These are phyloP conservation scores for Mirounga angustirostris DNA, from an alignment of 2,113 vertebrate genomes.

Conservation along the genomic window DNA sequence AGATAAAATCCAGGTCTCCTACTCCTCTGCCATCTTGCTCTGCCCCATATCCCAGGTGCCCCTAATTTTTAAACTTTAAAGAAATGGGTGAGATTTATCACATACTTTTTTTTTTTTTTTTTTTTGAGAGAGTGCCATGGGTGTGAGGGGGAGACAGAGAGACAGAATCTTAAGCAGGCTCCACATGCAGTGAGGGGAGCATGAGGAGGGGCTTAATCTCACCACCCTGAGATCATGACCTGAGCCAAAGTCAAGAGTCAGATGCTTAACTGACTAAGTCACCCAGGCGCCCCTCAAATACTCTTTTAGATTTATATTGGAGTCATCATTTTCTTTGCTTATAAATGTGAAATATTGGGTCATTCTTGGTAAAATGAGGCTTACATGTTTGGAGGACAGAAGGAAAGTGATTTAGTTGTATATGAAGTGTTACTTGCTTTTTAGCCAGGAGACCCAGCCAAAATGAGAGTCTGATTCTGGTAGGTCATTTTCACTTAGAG, in stretches of 20 bases:
- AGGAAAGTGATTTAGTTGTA: background rate
- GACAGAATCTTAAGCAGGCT: background rate
- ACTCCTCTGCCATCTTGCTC: too few relatives aligned
- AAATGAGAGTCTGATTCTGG: background rate
- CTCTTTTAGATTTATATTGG: background rate
- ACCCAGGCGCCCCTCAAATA: background rate
- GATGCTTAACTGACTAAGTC: too few relatives aligned
- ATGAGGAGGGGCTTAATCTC: background rate
- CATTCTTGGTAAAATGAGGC: background rate
- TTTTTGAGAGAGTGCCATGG: background rate
- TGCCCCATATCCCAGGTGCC: background rate
- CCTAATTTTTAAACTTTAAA: background rate
- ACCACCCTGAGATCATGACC: too few relatives aligned
- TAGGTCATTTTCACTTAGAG: background rate
- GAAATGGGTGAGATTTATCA: background rate
- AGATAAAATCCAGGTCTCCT: too few relatives aligned
- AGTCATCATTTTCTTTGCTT: constrained; percentile 19
- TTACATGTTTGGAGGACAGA: background rate
- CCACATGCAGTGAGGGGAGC: background rate
- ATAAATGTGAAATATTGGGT: background rate
- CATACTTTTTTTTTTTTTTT: background rate
- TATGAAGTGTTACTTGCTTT: background rate
- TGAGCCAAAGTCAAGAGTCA: too few relatives aligned
- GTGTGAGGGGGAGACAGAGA: background rate
- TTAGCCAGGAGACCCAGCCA: background rate